These are phyloP conservation scores for Luscinia megarhynchos DNA, from an alignment of 2,797 vertebrate genomes.

Conservation along the genomic window DNA sequence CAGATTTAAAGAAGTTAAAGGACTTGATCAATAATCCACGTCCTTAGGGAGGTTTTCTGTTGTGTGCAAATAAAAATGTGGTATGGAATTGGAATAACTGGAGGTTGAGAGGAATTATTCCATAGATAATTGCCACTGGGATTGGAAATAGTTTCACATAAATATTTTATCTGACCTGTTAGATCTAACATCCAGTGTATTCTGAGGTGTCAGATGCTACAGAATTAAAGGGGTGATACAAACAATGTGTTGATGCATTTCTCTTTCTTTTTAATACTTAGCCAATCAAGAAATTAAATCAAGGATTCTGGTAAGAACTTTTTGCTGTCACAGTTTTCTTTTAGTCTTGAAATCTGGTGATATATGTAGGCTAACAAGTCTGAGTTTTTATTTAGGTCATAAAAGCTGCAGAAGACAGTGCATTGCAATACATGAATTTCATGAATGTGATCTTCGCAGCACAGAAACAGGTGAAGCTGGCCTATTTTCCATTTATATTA, in stretches of 20 bases:
- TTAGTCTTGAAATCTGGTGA: neutral
- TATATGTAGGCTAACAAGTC: neutral
- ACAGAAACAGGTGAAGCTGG: conserved; percentile 89
- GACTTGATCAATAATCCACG: rapidly evolving
- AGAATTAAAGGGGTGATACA: neutral
- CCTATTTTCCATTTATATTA: neutral
- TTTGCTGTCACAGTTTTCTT: neutral
- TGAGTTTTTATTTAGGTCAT: conserved; percentile 83
- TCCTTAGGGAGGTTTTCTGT: neutral
- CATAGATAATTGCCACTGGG: neutral
- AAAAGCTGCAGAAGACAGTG: conserved; percentile 94
- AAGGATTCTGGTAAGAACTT: conserved; percentile 89
- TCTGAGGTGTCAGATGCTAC: neutral
- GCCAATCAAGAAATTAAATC: conserved; percentile 93
- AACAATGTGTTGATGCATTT: neutral
- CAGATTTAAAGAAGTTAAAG: neutral
- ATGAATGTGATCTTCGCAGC: conserved; percentile 99
- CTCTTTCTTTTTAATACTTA: conserved; percentile 65
- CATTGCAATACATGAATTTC: conserved; percentile 97
- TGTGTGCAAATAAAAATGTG: neutral
- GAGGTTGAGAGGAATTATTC: neutral
- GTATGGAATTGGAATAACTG: neutral
- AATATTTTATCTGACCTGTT: neutral
- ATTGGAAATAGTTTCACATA: neutral
- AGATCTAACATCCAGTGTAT: neutral